Evolutionary conservation across 2,797 vertebrate genomes (phyloP).

Genomic region (Amniataba percoides): DNA sequence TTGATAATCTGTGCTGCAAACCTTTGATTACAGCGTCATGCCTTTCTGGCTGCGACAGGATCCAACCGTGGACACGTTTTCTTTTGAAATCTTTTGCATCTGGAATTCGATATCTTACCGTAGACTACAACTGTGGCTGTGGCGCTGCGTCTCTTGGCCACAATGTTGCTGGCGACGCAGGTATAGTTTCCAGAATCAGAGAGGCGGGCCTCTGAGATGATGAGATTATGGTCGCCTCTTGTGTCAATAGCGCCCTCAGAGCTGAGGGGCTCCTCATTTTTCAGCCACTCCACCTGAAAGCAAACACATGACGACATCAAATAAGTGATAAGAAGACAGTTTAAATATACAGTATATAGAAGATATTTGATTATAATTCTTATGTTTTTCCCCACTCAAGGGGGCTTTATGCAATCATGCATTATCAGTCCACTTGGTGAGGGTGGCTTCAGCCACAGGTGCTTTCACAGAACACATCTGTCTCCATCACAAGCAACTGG

Average conservation of each 20-base stretch:
- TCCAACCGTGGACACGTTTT: not conserved
- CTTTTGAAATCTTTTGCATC: not conserved
- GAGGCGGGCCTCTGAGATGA: conserved; percentile 93
- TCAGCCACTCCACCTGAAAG: conserved; percentile 96
- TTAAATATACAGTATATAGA: not conserved
- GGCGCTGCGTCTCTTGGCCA: conserved; percentile 93
- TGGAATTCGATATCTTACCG: conserved; percentile 82
- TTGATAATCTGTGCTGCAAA: conserved; percentile 1
- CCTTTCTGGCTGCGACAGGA: not conserved
- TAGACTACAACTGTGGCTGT: conserved; percentile 94
- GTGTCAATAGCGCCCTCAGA: conserved; percentile 88
- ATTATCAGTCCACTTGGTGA: too few species aligned
- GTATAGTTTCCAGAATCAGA: conserved; percentile 98
- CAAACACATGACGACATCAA: not conserved
- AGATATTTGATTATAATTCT: too few species aligned
- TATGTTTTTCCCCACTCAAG: too few species aligned
- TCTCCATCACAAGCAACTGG: too few species aligned
- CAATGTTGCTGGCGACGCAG: conserved; percentile 96
- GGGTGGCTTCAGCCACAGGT: too few species aligned
- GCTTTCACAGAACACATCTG: too few species aligned
- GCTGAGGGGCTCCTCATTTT: conserved; percentile 93
- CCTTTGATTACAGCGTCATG: not conserved
- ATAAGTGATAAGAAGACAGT: not conserved
- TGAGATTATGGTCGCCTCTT: conserved; percentile 93
- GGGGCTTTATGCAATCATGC: too few species aligned